These are phyloP conservation scores for Hiodon tergisus DNA, from an alignment of 2,113 vertebrate genomes.

Conservation along the genomic window DNA sequence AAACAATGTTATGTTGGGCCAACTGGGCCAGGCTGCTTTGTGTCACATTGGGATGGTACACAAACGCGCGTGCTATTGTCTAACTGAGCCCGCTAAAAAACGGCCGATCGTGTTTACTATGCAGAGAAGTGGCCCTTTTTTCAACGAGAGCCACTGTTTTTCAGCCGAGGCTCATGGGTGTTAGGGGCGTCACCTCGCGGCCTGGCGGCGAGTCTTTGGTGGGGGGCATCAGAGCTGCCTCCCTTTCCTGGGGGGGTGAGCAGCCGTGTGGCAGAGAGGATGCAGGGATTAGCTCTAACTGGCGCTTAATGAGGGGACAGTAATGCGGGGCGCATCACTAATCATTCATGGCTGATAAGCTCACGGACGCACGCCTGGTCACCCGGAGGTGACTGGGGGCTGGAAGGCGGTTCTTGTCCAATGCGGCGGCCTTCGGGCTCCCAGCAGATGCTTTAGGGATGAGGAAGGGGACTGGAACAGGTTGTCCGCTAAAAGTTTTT, in stretches of 20 bases:
- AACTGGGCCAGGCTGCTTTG: background rate
- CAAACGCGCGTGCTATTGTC: background rate
- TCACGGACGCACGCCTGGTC: background rate
- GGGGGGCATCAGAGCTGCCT: background rate
- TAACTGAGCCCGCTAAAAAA: background rate
- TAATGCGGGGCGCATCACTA: constrained; percentile 23
- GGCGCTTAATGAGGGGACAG: background rate
- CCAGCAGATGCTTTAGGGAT: background rate
- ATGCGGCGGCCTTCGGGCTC: background rate
- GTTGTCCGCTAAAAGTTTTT: background rate
- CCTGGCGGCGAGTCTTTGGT: no score
- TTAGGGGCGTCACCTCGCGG: no score
- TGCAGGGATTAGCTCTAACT: constrained; percentile 3
- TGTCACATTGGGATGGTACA: background rate
- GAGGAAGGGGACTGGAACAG: background rate
- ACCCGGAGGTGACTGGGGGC: background rate
- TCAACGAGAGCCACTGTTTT: no score
- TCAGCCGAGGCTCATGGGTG: background rate
- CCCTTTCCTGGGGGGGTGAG: background rate
- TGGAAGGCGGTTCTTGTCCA: background rate
- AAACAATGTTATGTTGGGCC: background rate
- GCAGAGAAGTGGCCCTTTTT: background rate
- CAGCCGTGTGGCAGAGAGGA: background rate
- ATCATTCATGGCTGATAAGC: constrained; percentile 17
- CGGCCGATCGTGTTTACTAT: background rate